Conservation (phyloP, 2,888 invertebrate genomes). For the Ditula angustiorana region DNA sequence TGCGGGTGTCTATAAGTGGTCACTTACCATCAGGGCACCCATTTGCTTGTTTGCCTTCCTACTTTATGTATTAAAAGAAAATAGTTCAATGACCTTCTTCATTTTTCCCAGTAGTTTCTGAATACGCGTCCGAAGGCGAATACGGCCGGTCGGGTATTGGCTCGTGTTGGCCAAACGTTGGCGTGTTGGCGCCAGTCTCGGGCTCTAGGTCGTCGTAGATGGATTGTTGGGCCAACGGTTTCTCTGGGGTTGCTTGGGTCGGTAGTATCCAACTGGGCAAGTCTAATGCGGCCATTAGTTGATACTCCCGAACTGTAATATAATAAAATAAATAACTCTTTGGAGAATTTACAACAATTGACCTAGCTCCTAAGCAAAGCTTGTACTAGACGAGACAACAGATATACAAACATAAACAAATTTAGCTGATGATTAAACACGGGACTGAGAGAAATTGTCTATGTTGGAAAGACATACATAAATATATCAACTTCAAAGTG, state of each 20-base stretch:
- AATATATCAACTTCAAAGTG: too few species aligned
- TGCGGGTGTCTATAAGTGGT: too few species aligned
- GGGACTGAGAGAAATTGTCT: too few species aligned
- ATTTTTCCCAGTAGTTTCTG: not conserved
- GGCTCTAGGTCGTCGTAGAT: not conserved
- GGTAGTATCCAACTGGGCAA: conserved; percentile 31
- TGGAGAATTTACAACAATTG: not conserved
- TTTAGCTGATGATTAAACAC: too few species aligned
- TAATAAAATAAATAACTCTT: not conserved
- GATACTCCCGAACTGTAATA: conserved; percentile 6
- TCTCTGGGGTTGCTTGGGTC: not conserved
- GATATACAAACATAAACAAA: too few species aligned
- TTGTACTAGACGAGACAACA: too few species aligned
- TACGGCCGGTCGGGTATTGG: conserved; percentile 9
- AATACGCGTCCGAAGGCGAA: conserved; percentile 28
- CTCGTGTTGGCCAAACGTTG: not conserved
- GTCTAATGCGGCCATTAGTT: not conserved
- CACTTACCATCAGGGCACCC: too few species aligned
- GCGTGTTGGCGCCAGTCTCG: not conserved
- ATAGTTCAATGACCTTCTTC: conserved; percentile 23
- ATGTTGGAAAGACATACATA: too few species aligned
- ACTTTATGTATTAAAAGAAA: too few species aligned
- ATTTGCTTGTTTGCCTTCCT: too few species aligned
- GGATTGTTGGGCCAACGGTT: not conserved
- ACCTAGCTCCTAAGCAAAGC: too few species aligned